Evolutionary conservation across 2,888 invertebrate genomes (phyloP).

Genomic region (Drosophila monieri): DNA sequence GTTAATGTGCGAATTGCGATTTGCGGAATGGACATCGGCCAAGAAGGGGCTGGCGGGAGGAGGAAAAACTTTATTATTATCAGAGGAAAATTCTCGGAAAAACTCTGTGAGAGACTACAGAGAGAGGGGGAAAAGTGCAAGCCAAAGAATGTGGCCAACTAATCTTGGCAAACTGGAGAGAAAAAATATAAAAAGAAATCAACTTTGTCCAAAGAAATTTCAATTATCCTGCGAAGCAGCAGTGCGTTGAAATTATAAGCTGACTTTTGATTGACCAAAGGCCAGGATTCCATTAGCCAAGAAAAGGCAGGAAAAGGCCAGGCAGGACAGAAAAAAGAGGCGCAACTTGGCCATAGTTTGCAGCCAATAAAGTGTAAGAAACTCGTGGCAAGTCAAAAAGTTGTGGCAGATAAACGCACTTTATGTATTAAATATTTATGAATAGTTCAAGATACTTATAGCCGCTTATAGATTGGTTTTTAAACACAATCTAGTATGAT

Average conservation of each 20-base stretch:
- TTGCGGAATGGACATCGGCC: constrained; percentile 28
- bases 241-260: constrained; percentile 42
- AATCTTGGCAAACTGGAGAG: constrained; percentile 17
- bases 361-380: background rate
- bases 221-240: constrained; percentile 20
- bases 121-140: constrained; percentile 21
- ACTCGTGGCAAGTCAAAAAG: background rate
- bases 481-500: background rate
- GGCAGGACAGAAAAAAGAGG: background rate
- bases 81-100: constrained; percentile 44
- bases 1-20: constrained; percentile 49
- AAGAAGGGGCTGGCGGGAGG: background rate
- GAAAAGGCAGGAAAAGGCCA: background rate
- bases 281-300: constrained; percentile 1
- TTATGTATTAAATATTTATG: background rate
- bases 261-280: constrained; percentile 55
- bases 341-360: constrained; percentile 1
- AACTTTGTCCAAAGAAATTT: constrained; percentile 20
- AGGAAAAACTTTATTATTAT: constrained; percentile 63
- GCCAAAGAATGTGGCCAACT: constrained; percentile 11
- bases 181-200: background rate
- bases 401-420: background rate
- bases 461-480: background rate
- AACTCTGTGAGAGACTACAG: constrained; percentile 3
- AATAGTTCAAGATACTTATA: background rate